These are phyloP conservation scores for Mesoclemmys tuberculata DNA, from an alignment of 2,113 vertebrate genomes.

Conservation along the genomic window DNA sequence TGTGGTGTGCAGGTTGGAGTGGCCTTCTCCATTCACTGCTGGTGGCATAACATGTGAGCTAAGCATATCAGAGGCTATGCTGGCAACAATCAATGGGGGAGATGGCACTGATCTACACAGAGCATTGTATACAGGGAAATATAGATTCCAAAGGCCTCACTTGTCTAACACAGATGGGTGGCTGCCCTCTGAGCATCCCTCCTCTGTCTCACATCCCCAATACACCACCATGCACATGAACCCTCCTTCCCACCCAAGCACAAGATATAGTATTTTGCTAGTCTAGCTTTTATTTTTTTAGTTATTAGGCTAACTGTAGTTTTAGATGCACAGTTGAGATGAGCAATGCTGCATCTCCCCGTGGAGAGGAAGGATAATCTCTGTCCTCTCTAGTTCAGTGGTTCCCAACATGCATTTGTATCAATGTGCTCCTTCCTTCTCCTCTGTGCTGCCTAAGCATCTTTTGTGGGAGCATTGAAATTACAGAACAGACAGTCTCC, in stretches of 20 bases:
- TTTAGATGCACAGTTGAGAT: neutral
- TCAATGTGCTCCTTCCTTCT: neutral
- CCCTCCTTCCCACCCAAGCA: neutral
- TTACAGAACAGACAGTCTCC: accelerated
- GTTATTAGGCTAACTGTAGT: neutral
- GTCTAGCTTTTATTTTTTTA: neutral
- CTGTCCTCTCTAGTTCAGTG: neutral
- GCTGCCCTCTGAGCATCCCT: neutral
- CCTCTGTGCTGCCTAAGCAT: neutral
- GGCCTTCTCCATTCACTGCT: neutral
- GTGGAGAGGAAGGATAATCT: neutral
- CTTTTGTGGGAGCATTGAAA: neutral
- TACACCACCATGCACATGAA: neutral
- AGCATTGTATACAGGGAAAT: neutral
- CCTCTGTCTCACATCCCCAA: neutral
- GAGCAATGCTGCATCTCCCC: neutral
- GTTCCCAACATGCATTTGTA: neutral
- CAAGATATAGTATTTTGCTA: neutral
- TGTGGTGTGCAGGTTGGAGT: neutral
- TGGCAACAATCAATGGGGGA: neutral
- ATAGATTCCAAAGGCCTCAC: neutral
- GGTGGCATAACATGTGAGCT: accelerated
- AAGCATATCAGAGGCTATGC: neutral
- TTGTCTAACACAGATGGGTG: neutral
- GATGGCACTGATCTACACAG: neutral